phyloP scores from a whole-genome alignment of 2,888 invertebrate genomes.

The Esperia sulphurella region DNA sequence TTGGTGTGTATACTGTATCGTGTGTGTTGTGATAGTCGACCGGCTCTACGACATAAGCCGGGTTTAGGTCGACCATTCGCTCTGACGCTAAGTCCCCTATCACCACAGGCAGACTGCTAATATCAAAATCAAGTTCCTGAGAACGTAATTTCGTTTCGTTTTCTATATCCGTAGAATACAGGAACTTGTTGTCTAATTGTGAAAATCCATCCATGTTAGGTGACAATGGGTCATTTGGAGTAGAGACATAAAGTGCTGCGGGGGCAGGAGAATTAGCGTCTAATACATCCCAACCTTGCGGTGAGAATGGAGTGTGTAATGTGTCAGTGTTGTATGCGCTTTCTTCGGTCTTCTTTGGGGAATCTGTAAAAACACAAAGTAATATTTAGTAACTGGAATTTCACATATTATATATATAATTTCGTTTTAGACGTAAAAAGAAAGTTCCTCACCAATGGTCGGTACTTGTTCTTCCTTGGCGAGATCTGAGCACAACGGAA shows the following conservation, averaged over 20 bases:
- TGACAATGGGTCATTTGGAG: constrained; percentile 47
- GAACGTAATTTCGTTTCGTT: constrained; percentile 33
- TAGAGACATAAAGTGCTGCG: constrained; percentile 47
- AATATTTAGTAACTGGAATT: neutral
- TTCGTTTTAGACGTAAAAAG: neutral
- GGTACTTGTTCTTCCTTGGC: constrained; percentile 70
- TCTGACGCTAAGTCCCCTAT: constrained; percentile 56
- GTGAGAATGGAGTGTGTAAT: constrained; percentile 65
- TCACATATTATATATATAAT: constrained; percentile 1
- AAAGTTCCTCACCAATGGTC: constrained; percentile 61
- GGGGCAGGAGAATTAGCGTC: constrained; percentile 58
- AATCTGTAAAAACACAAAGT: constrained; percentile 43
- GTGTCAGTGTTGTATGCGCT: constrained; percentile 66
- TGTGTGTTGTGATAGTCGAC: constrained; percentile 37
- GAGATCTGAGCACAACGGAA: constrained; percentile 78
- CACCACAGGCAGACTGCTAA: constrained; percentile 60
- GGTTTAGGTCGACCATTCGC: constrained; percentile 35
- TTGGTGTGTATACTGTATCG: constrained; percentile 40
- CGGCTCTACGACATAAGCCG: constrained; percentile 25
- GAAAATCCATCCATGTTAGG: constrained; percentile 44
- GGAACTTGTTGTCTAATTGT: constrained; percentile 36
- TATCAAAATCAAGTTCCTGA: constrained; percentile 57
- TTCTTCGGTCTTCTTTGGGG: constrained; percentile 48
- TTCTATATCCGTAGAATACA: constrained; percentile 30
- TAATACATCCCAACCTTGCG: constrained; percentile 60